phyloP scores from a whole-genome alignment of 2,797 vertebrate species.

The Cyclopterus lumpus region DNA sequence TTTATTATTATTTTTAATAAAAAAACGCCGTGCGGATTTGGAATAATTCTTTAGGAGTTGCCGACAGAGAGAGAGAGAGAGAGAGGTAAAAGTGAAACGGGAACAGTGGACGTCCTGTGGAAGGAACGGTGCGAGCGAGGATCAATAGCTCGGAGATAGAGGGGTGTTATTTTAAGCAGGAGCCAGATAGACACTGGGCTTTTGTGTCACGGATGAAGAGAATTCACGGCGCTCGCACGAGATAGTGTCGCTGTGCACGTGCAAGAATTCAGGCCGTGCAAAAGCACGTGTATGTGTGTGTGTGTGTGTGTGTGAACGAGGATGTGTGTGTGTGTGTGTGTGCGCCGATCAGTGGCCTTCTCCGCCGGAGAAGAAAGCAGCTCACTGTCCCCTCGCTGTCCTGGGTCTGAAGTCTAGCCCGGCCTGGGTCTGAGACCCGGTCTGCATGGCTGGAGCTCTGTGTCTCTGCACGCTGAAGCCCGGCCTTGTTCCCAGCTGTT shows the following conservation, averaged over 20 bases:
- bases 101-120: constrained; percentile 67
- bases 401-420: constrained; percentile 45
- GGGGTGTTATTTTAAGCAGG: constrained; percentile 63
- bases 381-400: constrained; percentile 64
- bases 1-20: too few species aligned
- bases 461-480: constrained; percentile 70
- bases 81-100: constrained; percentile 49
- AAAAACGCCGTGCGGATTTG: constrained; percentile 52
- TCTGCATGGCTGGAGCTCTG: constrained; percentile 56
- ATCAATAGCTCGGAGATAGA: constrained; percentile 66
- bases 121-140: constrained; percentile 50
- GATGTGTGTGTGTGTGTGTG: constrained; percentile 29
- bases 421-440: constrained; percentile 44
- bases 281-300: constrained; percentile 12
- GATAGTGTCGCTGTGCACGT: constrained; percentile 7
- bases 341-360: constrained; percentile 54
- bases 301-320: too few species aligned
- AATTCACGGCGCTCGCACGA: constrained; percentile 35
- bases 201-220: constrained; percentile 60
- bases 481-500: constrained; percentile 83
- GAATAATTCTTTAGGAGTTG: too few species aligned
- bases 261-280: constrained; percentile 27
- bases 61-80: too few species aligned
- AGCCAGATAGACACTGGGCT: constrained; percentile 64
- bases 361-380: constrained; percentile 67